Percentiles rank a stretch among this genome's conserved stretches.
phyloP scores from a whole-genome alignment of 2,797 vertebrate genomes.

The Alosa sapidissima region DNA sequence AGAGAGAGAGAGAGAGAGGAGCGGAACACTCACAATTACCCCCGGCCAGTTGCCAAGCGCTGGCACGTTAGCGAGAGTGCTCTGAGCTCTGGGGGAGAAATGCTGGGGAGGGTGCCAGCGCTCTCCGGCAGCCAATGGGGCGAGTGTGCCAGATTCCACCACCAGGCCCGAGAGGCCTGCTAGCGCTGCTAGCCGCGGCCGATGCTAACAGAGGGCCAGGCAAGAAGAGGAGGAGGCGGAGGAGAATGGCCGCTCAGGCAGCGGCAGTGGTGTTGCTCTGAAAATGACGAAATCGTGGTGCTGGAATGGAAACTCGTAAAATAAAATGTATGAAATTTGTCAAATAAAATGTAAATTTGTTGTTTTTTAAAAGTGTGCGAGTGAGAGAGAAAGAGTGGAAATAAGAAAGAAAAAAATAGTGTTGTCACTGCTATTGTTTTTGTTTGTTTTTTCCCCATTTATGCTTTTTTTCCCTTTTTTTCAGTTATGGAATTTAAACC shows the following conservation, averaged over 20 bases:
- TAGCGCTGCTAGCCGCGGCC: neutral
- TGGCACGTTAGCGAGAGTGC: slow-evolving; percentile 40
- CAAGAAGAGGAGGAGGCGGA: neutral
- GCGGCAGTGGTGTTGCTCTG: neutral
- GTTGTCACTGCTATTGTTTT: no score
- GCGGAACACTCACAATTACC: slow-evolving; percentile 63
- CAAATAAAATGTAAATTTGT: no score
- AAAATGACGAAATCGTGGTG: neutral
- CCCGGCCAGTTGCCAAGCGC: slow-evolving; percentile 60
- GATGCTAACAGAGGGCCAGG: neutral
- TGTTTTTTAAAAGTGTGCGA: no score
- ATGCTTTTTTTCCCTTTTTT: no score
- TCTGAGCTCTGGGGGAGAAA: neutral
- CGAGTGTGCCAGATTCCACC: neutral
- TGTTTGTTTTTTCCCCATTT: no score
- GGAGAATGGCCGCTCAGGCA: neutral
- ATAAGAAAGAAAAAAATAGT: no score
- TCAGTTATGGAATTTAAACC: no score
- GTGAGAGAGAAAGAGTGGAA: no score
- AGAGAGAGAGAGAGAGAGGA: slow-evolving; percentile 40
- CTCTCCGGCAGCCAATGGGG: neutral
- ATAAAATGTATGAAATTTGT: neutral
- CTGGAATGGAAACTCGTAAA: neutral
- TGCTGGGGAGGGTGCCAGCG: neutral
- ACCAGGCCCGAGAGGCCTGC: neutral